Percentiles rank a stretch among this genome's conserved stretches.
Evolutionary conservation across 1,140 invertebrate species (phyloP).

Genomic region (Laupala kohalensis): DNA sequence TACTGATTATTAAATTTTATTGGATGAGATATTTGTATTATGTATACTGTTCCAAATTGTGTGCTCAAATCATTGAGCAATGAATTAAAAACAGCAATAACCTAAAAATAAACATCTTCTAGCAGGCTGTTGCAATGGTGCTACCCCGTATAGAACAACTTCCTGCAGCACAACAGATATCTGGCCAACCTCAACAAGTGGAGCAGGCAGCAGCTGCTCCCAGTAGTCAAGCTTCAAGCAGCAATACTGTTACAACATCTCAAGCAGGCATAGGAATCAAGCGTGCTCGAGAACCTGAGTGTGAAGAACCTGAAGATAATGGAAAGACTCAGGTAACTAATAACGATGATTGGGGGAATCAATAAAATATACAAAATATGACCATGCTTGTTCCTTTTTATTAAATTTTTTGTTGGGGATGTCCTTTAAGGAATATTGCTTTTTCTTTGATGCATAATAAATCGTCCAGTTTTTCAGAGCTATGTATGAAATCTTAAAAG

Average conservation of each 20-base stretch:
- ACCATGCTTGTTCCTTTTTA: no score
- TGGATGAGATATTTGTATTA: background rate
- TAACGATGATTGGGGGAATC: no score
- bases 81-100: no score
- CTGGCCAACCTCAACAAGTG: constrained; percentile 4
- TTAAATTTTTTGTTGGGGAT: no score
- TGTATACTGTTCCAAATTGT: no score
- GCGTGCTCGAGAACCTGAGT: constrained; percentile 32
- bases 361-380: no score
- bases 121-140: constrained; percentile 57
- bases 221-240: constrained; percentile 10
- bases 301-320: constrained; percentile 28
- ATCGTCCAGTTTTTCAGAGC: no score
- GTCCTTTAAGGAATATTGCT: no score
- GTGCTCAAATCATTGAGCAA: no score
- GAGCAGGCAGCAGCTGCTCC: constrained; percentile 10
- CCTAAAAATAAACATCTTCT: no score
- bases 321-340: background rate
- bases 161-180: background rate
- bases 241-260: constrained; percentile 14
- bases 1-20: background rate
- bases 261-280: constrained; percentile 33
- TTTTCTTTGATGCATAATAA: no score
- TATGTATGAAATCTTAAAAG: no score
- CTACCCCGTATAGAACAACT: constrained; percentile 49